Base-by-base conservation (phyloP, 2,797 vertebrate genomes). In the Scyliorhinus canicula region DNA sequence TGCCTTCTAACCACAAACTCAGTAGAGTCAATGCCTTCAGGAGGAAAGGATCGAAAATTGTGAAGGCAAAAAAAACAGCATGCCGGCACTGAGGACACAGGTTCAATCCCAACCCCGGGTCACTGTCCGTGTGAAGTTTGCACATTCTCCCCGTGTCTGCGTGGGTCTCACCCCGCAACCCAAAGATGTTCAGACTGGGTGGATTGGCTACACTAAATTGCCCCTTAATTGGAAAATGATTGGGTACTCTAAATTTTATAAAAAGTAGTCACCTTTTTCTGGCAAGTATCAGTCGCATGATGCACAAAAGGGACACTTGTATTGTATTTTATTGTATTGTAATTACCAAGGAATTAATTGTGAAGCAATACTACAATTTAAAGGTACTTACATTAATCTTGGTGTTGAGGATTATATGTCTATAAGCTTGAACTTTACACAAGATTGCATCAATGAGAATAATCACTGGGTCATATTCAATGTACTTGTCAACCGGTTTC, bases 401-500 rank as follows among this genome's bases (percentile, higher is more conserved):
- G 3, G 98, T 98, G 96, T 99, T 99, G 97, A 99, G 99, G 96
- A 99, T 96, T 96, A 99, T 98, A 96, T 99, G 99, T 84, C 99
- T 98, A 96, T 99, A 99, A 0, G 98, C 99, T 96, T 99, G 99
- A 7, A 98, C 98, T 97, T 99, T 99, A 96, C 99, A 99, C 95
- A 99, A 96, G 96, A 99, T 97, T 93, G 98, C 99, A 97, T 99
- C 99, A 95, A 99, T 99, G 95, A 99, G 97, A 96, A 99, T 99
- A 95, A 99, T 99, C 84, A 99, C 99, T 35, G 98, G 98, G 96
- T 99, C 99, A 96, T 99, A 99, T 95, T 99, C 99, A 9, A 99
- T 98, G 84, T 99, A 99, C 96, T 99, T 99, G 97, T 99, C 99
- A 96, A 99, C 99, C 31, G 98, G 98, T 96, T 99, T 99, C 96